Percentiles rank a stretch among this genome's conserved stretches.
Conservation (phyloP, 2,113 vertebrate genomes). For the Eleginops maclovinus region DNA sequence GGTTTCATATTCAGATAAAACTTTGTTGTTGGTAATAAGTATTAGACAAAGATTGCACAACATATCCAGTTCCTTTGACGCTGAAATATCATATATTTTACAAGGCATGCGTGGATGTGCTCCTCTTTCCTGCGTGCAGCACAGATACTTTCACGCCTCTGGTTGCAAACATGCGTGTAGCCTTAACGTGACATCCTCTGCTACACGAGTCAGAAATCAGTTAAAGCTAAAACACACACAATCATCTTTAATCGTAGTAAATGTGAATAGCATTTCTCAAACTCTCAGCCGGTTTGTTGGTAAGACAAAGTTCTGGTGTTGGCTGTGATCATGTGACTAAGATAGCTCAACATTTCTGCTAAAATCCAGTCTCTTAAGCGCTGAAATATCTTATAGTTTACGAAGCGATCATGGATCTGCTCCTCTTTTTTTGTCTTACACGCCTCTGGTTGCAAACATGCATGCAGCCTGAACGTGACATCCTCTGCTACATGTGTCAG, state of each 20-base stretch:
- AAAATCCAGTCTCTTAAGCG: background rate
- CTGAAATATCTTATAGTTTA: conserved; percentile 8
- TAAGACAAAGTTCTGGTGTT: background rate
- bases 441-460: conserved; percentile 27
- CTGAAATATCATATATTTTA: conserved; percentile 9
- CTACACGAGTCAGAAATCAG: conserved; percentile 57
- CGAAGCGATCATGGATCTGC: background rate
- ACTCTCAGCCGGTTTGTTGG: background rate
- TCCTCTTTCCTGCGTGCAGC: too few species aligned
- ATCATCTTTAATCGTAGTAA: background rate
- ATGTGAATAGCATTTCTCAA: background rate
- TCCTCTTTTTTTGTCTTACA: background rate
- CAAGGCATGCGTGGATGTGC: too few species aligned
- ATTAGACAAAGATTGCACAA: background rate
- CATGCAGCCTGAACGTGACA: conserved; percentile 47
- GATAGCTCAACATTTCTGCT: background rate
- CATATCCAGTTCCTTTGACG: background rate
- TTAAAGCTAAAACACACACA: too few species aligned
- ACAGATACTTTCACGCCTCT: background rate
- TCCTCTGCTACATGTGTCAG: conserved; percentile 48
- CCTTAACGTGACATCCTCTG: conserved; percentile 49
- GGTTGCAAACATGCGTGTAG: too few species aligned
- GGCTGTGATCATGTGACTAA: conserved; percentile 1
- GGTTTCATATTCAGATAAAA: background rate
- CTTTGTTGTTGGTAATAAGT: background rate